Evolutionary conservation across 2,113 vertebrate genomes (phyloP).

Genomic region (Dicrurus megarhynchus): DNA sequence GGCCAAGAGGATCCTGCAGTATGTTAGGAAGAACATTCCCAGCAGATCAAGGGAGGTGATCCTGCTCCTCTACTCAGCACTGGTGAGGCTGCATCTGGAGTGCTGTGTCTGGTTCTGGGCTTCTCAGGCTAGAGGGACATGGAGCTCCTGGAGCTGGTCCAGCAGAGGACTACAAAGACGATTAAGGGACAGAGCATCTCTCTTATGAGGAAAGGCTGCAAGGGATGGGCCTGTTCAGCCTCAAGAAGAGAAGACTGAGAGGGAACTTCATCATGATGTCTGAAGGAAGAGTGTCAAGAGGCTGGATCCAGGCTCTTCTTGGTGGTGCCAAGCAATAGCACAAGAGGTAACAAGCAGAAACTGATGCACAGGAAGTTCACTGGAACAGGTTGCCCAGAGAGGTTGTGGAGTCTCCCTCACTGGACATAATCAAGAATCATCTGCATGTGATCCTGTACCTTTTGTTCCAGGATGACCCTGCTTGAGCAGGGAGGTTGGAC

Average conservation of each 20-base stretch:
- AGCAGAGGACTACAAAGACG: accelerated
- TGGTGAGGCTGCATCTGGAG: not conserved
- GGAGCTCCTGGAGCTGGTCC: not conserved
- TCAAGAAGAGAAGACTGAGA: not conserved
- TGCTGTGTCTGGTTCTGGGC: not conserved
- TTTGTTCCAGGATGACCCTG: not conserved
- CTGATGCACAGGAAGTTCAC: not conserved
- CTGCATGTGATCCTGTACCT: not conserved
- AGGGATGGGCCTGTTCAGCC: not conserved
- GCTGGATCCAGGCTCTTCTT: not conserved
- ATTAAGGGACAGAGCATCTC: not conserved
- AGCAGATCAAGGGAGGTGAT: not conserved
- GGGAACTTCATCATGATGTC: no score
- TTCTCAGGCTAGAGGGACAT: not conserved
- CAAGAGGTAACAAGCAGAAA: not conserved
- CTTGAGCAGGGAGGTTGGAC: not conserved
- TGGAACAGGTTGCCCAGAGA: not conserved
- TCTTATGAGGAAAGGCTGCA: not conserved
- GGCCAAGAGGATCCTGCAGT: not conserved
- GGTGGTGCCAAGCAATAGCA: not conserved
- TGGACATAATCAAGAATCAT: not conserved
- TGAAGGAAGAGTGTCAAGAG: not conserved
- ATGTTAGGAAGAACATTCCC: not conserved
- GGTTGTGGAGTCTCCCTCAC: not conserved
- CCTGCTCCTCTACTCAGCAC: not conserved